Evolutionary conservation across 2,888 invertebrate species (phyloP), one percentile per base, ranked within the genome.

Genomic region (Steromphala cineraria): DNA sequence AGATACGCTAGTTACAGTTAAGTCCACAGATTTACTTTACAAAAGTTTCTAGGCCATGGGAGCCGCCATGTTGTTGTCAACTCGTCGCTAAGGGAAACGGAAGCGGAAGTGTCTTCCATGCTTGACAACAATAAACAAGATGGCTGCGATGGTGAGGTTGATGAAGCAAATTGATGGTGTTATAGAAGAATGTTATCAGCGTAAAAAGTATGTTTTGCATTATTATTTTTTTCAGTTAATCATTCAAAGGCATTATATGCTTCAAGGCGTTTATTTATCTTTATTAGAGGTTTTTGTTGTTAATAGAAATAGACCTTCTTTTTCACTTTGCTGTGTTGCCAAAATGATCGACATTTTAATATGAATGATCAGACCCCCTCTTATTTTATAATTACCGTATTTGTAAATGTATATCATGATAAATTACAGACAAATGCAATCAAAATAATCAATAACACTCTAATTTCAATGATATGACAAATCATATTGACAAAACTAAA

Each of bases 61-160:
- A 40, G 78, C 71, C 75, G 82, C 80, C 82, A 82, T 82, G 53
- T 80, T 82, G 82, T 82, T 82, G 75, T 75, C 78, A 78, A 2
- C 19, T 67, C 31, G 82, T 82, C 55, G 75, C 82, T 40, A 78
- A 75, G 55, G 21, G 24, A 55, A 31, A 53, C 80, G 82, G 80
- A 82, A 81, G n/a, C 76, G 81, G 81, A 81, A 82, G 67, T 79
- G 4, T 5, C 67, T 53, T 19, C 31, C 67, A 31, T 79, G 46
- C 81, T 78, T 89, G 87, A 87, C 88, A 87, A 90, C 89, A 87
- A 81, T 36, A 85, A 88, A 89, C 91, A 92, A 90, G 78, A 93
- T 93, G 93, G 92, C 92, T 90, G 90, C 91, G 75, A 89, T 92
- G 89, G 90, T 92, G 76, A 89, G 88, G 80, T 87, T 93, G 86